These are phyloP conservation scores for Empidonax traillii DNA, from an alignment of 2,113 vertebrate species.

Conservation along the genomic window DNA sequence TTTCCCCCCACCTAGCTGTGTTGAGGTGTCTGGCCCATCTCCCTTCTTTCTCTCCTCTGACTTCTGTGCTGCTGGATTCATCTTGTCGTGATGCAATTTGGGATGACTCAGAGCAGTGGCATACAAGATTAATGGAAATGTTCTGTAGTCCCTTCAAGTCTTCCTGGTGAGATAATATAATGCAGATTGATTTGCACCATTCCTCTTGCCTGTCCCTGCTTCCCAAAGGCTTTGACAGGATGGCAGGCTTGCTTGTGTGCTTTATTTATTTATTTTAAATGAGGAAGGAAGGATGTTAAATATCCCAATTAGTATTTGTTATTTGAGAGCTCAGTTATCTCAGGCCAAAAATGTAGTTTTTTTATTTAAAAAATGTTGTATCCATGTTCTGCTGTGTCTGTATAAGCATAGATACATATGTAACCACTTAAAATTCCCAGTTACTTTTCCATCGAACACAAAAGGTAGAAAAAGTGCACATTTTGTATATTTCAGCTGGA, in stretches of 20 bases:
- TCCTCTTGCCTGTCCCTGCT: not conserved
- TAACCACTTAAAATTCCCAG: not conserved
- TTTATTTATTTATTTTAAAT: slow-evolving; percentile 24
- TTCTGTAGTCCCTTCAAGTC: slow-evolving; percentile 5
- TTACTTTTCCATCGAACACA: not conserved
- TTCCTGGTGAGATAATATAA: slow-evolving; percentile 25
- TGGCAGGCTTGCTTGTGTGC: not conserved
- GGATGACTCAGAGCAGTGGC: not conserved
- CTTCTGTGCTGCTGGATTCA: not conserved
- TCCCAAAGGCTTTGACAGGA: not conserved
- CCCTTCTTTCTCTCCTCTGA: not conserved
- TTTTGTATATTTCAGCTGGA: not conserved
- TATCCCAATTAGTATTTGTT: not conserved
- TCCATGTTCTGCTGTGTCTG: not conserved
- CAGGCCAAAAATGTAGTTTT: not conserved
- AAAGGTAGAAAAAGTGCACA: no score
- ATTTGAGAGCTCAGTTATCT: not conserved
- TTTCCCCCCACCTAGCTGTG: not conserved
- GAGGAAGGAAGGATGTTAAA: not conserved
- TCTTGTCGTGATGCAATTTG: not conserved
- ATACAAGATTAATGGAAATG: slow-evolving; percentile 27
- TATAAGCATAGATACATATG: not conserved
- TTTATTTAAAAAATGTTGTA: not conserved
- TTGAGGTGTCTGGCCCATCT: not conserved
- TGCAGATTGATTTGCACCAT: slow-evolving; percentile 39